These are phyloP conservation scores for Neotoma lepida DNA, from an alignment of 2,113 vertebrate genomes.

Conservation along the genomic window DNA sequence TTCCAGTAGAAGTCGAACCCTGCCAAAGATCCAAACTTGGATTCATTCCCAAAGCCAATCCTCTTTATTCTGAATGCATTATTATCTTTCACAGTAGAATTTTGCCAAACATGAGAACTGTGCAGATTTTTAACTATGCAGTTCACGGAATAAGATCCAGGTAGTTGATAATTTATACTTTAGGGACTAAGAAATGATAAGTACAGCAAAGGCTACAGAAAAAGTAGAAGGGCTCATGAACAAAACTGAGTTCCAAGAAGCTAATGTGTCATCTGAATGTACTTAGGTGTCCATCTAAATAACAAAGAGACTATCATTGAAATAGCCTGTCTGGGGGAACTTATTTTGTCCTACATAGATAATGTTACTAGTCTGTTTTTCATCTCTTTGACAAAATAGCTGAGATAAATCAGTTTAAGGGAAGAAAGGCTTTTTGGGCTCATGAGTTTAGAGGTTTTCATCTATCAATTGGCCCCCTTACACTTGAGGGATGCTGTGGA, in stretches of 20 bases:
- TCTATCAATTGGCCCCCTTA: neutral
- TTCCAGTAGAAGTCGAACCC: conserved; percentile 64
- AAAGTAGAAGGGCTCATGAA: neutral
- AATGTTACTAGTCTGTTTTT: neutral
- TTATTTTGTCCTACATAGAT: neutral
- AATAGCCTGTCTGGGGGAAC: neutral
- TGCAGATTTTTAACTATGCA: conserved; percentile 57
- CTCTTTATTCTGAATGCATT: conserved; percentile 59
- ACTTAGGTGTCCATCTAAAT: neutral
- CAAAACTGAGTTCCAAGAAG: conserved; percentile 40
- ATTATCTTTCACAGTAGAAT: conserved; percentile 32
- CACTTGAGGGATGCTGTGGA: neutral
- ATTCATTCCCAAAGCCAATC: conserved; percentile 54
- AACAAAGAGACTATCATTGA: neutral
- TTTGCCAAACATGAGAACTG: conserved; percentile 54
- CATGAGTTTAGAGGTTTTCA: neutral
- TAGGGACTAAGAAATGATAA: neutral
- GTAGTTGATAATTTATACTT: conserved; percentile 18
- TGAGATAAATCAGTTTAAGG: neutral
- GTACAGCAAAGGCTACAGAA: neutral
- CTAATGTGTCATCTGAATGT: neutral
- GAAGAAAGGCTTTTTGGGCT: neutral
- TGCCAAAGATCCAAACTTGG: conserved; percentile 65
- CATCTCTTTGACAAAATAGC: neutral
- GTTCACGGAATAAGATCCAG: conserved; percentile 13